These are phyloP conservation scores for Drosophila kanapiae DNA, from an alignment of 1,140 invertebrate genomes.

Conservation along the genomic window DNA sequence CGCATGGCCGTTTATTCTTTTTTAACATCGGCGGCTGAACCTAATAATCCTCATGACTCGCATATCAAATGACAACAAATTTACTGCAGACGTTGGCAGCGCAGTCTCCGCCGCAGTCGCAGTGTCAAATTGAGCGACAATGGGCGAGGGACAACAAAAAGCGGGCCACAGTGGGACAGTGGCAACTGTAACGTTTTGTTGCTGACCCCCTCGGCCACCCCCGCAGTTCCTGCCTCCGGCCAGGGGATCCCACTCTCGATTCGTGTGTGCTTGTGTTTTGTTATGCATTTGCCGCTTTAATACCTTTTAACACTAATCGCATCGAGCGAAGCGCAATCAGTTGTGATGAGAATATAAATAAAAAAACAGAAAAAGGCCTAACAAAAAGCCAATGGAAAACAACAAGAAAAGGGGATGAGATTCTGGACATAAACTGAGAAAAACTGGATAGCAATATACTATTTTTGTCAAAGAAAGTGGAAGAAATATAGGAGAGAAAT, in stretches of 20 bases:
- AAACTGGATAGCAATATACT: not conserved
- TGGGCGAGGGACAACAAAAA: conserved; percentile 68
- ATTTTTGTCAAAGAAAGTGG: not conserved
- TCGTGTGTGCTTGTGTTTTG: conserved; percentile 42
- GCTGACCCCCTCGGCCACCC: conserved; percentile 21
- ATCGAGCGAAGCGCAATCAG: conserved; percentile 82
- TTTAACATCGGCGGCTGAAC: conserved; percentile 60
- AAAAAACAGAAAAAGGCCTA: conserved; percentile 49
- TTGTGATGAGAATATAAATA: conserved; percentile 84
- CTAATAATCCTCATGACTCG: conserved; percentile 84
- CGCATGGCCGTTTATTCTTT: conserved; percentile 54
- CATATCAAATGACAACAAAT: conserved; percentile 84
- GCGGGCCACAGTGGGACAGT: conserved; percentile 78
- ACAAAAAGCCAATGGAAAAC: conserved; percentile 53
- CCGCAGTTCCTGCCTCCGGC: conserved; percentile 11
- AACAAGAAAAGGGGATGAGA: conserved; percentile 32
- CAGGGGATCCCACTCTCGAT: conserved; percentile 30
- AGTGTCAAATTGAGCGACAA: conserved; percentile 83
- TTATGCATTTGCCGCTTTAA: conserved; percentile 83
- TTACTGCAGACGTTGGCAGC: conserved; percentile 68
- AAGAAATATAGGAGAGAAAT: too few relatives aligned
- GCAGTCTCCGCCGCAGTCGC: conserved; percentile 7
- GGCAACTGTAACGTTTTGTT: conserved; percentile 83
- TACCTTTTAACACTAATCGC: conserved; percentile 84
- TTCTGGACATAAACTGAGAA: conserved; percentile 41